Base-by-base conservation (phyloP, 1,140 invertebrate species). In the Lepidostoma basale region DNA sequence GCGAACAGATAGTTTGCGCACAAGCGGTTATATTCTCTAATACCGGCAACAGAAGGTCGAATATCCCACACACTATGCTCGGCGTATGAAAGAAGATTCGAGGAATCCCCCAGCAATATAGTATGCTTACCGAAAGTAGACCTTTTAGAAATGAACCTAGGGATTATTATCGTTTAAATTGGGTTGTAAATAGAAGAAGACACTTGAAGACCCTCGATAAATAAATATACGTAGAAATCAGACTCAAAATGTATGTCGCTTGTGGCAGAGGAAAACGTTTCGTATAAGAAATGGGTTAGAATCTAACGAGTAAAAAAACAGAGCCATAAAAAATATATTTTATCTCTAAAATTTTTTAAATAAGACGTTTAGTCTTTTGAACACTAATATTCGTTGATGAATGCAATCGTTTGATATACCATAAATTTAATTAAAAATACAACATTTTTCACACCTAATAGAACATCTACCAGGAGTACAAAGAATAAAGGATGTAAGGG, bases 191-290 rank as follows among this genome's bases (percentile, higher is more conserved):
- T 16, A 25, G 49, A 58, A 33, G 45, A 65, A 40, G 52, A 58
- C 18, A 66, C 64, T 66, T 33, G 20, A 66, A 47, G 52, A 66
- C 64, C 64, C 64, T 59, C 18, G 5, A 8, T 56, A 44, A 58
- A 58, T 45, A 58, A 36, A 40, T 5, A 40, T 14, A 40, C 10
- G 22, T 10, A 3, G 22, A 22, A 5, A 3, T 40, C 18, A 40
- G 18, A 40, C n/a, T 23, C 20, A 16, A 23, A 59, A 59, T 6
- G 36, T 59, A 33, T 33, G n/a, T n/a, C n/a, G n/a, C n/a, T n/a
- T n/a, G n/a, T n/a, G n/a, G n/a, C n/a, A n/a, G n/a, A n/a, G n/a
- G n/a, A n/a, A n/a, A n/a, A n/a, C n/a, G n/a, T n/a, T n/a, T n/a
- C n/a, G n/a, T n/a, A n/a, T n/a, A n/a, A n/a, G n/a, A n/a, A n/a